A percentile compares a stretch with the other conserved stretches of the same genome.
These are phyloP conservation scores for Phylloscopus whistleri DNA, from an alignment of 2,113 vertebrate species.

Conservation along the genomic window DNA sequence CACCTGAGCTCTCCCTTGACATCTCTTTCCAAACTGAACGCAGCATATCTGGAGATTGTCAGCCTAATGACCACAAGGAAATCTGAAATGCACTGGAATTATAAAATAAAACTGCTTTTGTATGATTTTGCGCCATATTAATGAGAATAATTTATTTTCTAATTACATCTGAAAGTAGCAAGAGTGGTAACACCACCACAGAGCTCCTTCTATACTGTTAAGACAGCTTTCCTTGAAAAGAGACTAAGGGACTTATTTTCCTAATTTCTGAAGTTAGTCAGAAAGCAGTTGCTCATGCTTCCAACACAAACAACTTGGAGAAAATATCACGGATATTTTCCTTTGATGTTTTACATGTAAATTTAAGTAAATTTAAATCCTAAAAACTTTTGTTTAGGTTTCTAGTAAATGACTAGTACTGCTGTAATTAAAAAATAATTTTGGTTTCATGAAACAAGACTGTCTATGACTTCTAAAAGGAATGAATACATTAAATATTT, in stretches of 20 bases:
- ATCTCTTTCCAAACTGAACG: neutral
- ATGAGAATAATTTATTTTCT: neutral
- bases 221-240: neutral
- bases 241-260: neutral
- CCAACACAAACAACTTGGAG: neutral
- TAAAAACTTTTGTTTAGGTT: neutral
- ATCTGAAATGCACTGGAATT: neutral
- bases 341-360: neutral
- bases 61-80: neutral
- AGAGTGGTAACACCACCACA: neutral
- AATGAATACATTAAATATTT: constrained; percentile 6
- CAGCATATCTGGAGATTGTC: neutral
- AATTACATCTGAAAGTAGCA: neutral
- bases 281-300: neutral
- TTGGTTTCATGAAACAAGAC: neutral
- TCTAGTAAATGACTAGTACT: neutral
- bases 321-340: neutral
- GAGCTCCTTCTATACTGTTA: neutral
- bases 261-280: neutral
- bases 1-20: neutral
- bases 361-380: neutral
- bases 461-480: neutral
- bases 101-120: neutral
- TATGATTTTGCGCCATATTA: neutral
- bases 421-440: neutral